phyloP scores from a whole-genome alignment of 2,113 vertebrate genomes.

The Rhinolophus sinicus region DNA sequence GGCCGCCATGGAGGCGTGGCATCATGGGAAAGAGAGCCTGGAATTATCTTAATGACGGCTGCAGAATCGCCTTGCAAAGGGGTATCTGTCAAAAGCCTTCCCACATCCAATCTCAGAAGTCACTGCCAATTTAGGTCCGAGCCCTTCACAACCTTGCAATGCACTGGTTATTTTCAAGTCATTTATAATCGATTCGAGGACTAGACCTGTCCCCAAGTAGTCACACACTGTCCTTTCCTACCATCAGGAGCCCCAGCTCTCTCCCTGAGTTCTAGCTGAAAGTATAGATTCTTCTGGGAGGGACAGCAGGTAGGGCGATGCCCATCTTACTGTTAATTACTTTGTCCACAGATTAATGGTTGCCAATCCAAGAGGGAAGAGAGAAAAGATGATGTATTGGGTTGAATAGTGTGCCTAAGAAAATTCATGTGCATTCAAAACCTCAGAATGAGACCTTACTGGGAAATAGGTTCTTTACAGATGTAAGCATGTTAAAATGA shows the following conservation, averaged over 20 bases:
- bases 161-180: not conserved
- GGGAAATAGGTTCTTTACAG: not conserved
- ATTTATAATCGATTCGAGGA: not conserved
- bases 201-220: not conserved
- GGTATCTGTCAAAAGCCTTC: not conserved
- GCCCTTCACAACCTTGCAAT: not conserved
- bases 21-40: not conserved
- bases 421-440: not conserved
- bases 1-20: not conserved
- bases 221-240: not conserved
- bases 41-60: not conserved
- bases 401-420: not conserved
- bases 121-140: not conserved
- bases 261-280: not conserved
- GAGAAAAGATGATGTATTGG: not conserved
- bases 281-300: not conserved
- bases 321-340: not conserved
- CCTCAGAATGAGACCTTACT: not conserved
- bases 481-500: not conserved
- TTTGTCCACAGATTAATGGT: not conserved
- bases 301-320: not conserved
- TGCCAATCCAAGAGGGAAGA: not conserved
- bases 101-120: not conserved
- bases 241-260: no score
- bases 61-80: not conserved